Evolutionary conservation across 64 coral and sea anemone species (phyloP).

Genomic region (Montipora capricornis): DNA sequence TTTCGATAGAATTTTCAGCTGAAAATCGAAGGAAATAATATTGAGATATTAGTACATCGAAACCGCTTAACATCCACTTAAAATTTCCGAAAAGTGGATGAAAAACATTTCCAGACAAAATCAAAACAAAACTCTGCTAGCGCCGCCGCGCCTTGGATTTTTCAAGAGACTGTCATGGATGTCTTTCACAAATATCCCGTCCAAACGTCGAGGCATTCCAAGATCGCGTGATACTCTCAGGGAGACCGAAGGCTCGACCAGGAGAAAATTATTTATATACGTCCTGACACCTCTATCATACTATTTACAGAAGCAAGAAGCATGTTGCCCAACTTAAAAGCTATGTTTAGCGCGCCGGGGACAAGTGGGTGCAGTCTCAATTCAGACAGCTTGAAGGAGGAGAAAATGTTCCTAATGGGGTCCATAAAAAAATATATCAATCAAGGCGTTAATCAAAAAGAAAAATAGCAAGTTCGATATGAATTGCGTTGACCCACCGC

Average conservation of each 20-base stretch:
- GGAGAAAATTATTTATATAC: slow-evolving; percentile 39
- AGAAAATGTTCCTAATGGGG: neutral
- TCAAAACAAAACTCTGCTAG: neutral
- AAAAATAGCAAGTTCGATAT: neutral
- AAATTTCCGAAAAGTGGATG: neutral
- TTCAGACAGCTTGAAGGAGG: neutral
- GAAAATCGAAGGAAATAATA: neutral
- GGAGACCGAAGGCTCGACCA: neutral
- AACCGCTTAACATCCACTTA: neutral
- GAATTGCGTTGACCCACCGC: neutral
- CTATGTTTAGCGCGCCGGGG: neutral
- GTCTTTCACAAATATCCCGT: neutral
- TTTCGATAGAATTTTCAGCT: neutral
- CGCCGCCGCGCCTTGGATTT: neutral
- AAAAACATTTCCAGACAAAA: neutral
- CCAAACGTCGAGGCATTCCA: neutral
- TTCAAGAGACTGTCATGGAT: neutral
- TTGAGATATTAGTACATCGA: neutral
- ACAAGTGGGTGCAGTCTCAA: neutral
- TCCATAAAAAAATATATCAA: neutral
- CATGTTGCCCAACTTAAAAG: neutral
- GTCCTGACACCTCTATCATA: slow-evolving; percentile 17
- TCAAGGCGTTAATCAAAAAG: neutral
- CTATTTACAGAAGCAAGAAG: slow-evolving; percentile 4
- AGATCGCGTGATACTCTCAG: slow-evolving; percentile 26